Evolutionary conservation across 2,113 vertebrate genomes (phyloP), one percentile per base, ranked within the genome.

Genomic region (Neomonachus schauinslandi): DNA sequence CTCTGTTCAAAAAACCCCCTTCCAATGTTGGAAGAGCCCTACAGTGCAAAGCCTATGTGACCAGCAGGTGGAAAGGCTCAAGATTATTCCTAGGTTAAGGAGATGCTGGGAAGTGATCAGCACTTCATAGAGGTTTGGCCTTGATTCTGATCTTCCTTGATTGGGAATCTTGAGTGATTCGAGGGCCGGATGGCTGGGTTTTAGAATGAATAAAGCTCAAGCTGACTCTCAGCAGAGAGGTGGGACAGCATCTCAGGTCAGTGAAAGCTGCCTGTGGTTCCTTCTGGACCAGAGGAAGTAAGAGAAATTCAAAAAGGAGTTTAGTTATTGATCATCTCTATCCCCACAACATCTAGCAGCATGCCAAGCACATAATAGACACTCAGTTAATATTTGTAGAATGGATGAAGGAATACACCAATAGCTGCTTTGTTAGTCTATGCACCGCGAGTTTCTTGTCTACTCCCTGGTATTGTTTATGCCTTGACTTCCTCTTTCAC

Each of bases 151-250:
- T 18, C 4, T 82, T 59, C 22, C 21, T 81, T 95, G 87, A 80
- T 46, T 65, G 36, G 63, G 46, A 89, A 49, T 85, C 82, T 91
- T 92, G n/a, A 53, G 36, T 89, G 72, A 87, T 63, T 76, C 74
- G 4, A 49, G 61, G 55, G 31, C 15, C 80, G 33, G 51, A 67
- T 69, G 46, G 55, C 4, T 63, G 28, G 28, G 3, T 83, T 97
- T 96, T 42, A 13, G 26, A 95, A 94, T 95, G 63, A 89, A 93
- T 39, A 89, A 95, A 95, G 42, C 26, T 91, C 42, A 95, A 81
- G 16, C 14, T 82, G 55, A 39, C 19, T 39, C 53, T 91, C 46
- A 36, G 13, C 16, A 84, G 16, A 16, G 82, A 94, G 53, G 22
- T 63, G 51, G 9, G 16, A 67, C 69, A 95, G 11, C 63, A 21